phyloP scores from a whole-genome alignment of 2,797 vertebrate species.

The Myotis daubentonii region DNA sequence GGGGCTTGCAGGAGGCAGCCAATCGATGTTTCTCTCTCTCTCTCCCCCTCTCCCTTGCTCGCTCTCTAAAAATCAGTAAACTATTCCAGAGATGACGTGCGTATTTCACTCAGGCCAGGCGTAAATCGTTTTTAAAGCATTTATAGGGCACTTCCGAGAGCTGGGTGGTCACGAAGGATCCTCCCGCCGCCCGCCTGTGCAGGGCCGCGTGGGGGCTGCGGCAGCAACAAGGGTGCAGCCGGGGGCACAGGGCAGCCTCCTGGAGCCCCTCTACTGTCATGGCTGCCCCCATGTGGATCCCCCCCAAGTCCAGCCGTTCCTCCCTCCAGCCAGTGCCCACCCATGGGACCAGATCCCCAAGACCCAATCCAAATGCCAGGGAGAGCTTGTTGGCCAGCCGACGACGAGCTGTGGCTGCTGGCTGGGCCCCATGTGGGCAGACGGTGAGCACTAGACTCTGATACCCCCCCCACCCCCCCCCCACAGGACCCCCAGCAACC shows the following conservation, averaged over 20 bases:
- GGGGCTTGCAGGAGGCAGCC: background rate
- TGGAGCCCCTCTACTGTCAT: background rate
- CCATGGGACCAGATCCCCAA: background rate
- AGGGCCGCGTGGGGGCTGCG: accelerated
- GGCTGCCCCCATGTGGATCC: accelerated
- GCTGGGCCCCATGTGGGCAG: background rate
- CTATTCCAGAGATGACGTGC: background rate
- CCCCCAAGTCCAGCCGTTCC: background rate
- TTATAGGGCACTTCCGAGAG: background rate
- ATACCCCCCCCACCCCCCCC: accelerated
- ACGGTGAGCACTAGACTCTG: accelerated
- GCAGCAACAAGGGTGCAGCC: background rate
- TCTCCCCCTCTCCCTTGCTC: too few species aligned
- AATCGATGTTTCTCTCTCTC: background rate
- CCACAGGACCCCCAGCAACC: accelerated
- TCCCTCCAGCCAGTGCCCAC: background rate
- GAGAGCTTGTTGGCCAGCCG: accelerated
- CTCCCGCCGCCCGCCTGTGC: accelerated
- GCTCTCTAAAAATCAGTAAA: background rate
- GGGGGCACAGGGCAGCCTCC: background rate
- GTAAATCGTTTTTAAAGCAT: background rate
- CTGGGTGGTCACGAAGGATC: accelerated
- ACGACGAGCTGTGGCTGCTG: accelerated
- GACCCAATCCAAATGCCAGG: background rate
- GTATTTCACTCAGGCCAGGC: background rate